These are phyloP conservation scores for Larimichthys crocea DNA, from an alignment of 2,113 vertebrate genomes.

Conservation along the genomic window DNA sequence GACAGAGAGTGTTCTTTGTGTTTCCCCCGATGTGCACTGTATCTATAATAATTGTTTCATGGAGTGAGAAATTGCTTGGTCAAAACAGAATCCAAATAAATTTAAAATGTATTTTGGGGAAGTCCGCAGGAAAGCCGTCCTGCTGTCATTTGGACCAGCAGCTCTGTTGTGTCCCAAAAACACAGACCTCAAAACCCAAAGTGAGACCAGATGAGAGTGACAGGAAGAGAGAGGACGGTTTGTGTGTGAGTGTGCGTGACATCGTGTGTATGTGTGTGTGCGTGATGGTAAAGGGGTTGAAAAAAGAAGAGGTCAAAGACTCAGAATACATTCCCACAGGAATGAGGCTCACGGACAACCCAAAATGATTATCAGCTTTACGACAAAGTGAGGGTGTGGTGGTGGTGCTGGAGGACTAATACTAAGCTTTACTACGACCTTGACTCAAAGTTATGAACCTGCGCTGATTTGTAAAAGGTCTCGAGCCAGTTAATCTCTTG, in stretches of 20 bases:
- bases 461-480: slow-evolving; percentile 12
- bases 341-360: slow-evolving; percentile 53
- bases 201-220: slow-evolving; percentile 68
- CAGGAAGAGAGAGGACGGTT: slow-evolving; percentile 49
- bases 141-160: slow-evolving; percentile 34
- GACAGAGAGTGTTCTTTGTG: background rate
- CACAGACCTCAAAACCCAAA: slow-evolving; percentile 70
- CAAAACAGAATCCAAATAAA: slow-evolving; percentile 43
- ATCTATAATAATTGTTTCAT: slow-evolving; percentile 20
- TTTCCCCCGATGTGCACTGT: background rate
- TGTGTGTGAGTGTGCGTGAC: slow-evolving; percentile 38
- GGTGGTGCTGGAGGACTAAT: slow-evolving; percentile 40
- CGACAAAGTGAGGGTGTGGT: slow-evolving; percentile 54
- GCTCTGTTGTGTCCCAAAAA: slow-evolving; percentile 62
- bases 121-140: slow-evolving; percentile 32
- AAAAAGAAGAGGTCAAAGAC: slow-evolving; percentile 63
- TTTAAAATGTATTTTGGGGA: slow-evolving; percentile 45
- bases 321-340: slow-evolving; percentile 65
- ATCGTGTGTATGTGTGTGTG: slow-evolving; percentile 11
- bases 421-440: slow-evolving; percentile 2
- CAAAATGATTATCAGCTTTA: slow-evolving; percentile 60
- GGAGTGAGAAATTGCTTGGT: slow-evolving; percentile 16
- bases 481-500: background rate
- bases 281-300: slow-evolving; percentile 39
- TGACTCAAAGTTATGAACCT: slow-evolving; percentile 9